Base-by-base conservation (phyloP, 2,888 invertebrate genomes). In the Andricus curvator region DNA sequence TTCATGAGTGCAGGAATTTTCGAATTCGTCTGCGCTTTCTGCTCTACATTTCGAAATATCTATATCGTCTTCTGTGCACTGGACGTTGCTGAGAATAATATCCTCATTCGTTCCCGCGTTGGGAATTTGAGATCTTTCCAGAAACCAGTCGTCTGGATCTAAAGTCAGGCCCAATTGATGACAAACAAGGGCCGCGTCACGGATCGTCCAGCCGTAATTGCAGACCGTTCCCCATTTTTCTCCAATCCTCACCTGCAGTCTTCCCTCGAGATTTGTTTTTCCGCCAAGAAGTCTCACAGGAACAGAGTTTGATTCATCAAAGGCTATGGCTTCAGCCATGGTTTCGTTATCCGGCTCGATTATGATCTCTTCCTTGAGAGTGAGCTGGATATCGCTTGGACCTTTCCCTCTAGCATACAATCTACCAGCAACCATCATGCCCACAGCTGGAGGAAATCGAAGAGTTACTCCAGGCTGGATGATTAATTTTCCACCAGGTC, bases 181-280 rank as follows among this genome's bases (percentile, higher is more conserved):
- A 89, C 99, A 99, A 1, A 97, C 98, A 74, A 99, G 93, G 0
- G 98, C 97, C 0, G 99, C 98, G 90, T 98, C 97, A 66, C 96
- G 94, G 29, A 97, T 96, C 67, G 96, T 98, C 99, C 99, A 99
- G 68, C 97, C 97, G 91, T 99, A 98, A 93, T 97, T 97, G 91
- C 99, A 99, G 0, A 99, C 97, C 0, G 99, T 99, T 56, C 99
- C 99, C 99, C 99, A 99, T 91, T 96, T 95, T 0, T 96, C 96
- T 81, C 97, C 95, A 13, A 99, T 94, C 88, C 85, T 88, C 86
- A 94, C 94, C 94, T 98, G 97, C 60, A 98, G 92, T 85, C 99
- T 94, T 0, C 99, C 99, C 93, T 99, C 98, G 62, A 95, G 95
- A 78, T 95, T 95, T 2, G 96, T 96, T 83, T 95, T 94, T 0